phyloP scores from a whole-genome alignment of 2,888 invertebrate genomes.

The Tiliacea citrago region DNA sequence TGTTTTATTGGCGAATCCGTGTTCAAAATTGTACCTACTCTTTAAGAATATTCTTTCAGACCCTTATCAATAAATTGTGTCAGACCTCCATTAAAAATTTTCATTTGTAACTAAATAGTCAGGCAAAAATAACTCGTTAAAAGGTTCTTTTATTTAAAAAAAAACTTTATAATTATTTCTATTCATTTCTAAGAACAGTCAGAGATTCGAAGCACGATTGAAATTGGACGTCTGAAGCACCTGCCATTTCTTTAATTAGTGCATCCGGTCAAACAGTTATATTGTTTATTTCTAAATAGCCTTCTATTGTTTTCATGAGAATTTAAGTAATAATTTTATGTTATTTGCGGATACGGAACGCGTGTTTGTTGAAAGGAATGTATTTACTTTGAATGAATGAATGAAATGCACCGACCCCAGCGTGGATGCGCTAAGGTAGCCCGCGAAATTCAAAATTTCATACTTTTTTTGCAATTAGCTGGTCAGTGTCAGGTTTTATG shows the following conservation, averaged over 20 bases:
- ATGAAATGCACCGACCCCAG: no score
- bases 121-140: not conserved
- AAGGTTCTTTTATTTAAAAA: not conserved
- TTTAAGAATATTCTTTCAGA: not conserved
- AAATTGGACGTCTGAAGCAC: slow-evolving; percentile 17
- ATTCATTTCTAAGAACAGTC: not conserved
- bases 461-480: no score
- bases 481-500: no score
- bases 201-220: slow-evolving; percentile 11
- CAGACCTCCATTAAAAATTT: not conserved
- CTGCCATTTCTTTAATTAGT: slow-evolving; percentile 42
- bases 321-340: slow-evolving; percentile 9
- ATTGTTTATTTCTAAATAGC: slow-evolving; percentile 44
- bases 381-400: no score
- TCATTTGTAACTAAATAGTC: not conserved
- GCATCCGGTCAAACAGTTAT: slow-evolving; percentile 44
- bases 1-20: not conserved
- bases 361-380: slow-evolving; percentile 13
- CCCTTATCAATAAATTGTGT: not conserved
- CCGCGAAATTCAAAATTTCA: no score
- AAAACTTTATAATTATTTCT: not conserved
- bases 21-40: not conserved
- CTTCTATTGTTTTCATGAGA: slow-evolving; percentile 21
- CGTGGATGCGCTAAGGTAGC: no score
- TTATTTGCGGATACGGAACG: slow-evolving; percentile 19